These are phyloP conservation scores for Anagrus nilaparvatae DNA, from an alignment of 1,140 invertebrate species.

Conservation along the genomic window DNA sequence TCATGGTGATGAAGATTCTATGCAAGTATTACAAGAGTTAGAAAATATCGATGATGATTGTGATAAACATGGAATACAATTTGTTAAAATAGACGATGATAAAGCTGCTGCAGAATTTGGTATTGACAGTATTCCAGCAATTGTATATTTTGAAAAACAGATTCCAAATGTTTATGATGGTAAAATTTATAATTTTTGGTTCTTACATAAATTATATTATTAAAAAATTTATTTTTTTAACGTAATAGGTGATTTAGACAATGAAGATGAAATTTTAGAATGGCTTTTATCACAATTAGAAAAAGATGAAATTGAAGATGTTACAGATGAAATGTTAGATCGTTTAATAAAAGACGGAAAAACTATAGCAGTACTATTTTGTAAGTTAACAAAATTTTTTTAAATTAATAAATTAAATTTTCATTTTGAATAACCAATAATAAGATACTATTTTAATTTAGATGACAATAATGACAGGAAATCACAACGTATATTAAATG, in stretches of 20 bases:
- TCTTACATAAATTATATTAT: constrained; percentile 3
- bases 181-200: constrained; percentile 29
- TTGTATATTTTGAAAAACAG: constrained; percentile 89
- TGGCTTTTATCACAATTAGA: constrained; percentile 79
- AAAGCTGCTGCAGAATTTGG: constrained; percentile 75
- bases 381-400: constrained; percentile 50
- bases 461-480: constrained; percentile 86
- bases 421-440: constrained; percentile 55
- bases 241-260: constrained; percentile 66
- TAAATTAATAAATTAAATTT: constrained; percentile 13
- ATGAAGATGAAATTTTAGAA: constrained; percentile 83
- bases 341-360: constrained; percentile 79
- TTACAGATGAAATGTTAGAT: constrained; percentile 89
- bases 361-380: constrained; percentile 83
- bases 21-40: constrained; percentile 71
- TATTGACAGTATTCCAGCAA: constrained; percentile 71
- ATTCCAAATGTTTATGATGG: constrained; percentile 88
- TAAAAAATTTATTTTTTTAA: constrained; percentile 6
- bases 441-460: constrained; percentile 41
- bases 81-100: constrained; percentile 85
- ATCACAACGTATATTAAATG: constrained; percentile 74
- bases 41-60: constrained; percentile 91
- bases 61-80: constrained; percentile 83
- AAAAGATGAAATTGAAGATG: constrained; percentile 90
- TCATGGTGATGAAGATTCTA: constrained; percentile 73